A percentile compares a stretch with the other conserved stretches of the same genome.
These are phyloP conservation scores for Pantelozetes paolii DNA, from an alignment of 2,888 invertebrate species.

Conservation along the genomic window DNA sequence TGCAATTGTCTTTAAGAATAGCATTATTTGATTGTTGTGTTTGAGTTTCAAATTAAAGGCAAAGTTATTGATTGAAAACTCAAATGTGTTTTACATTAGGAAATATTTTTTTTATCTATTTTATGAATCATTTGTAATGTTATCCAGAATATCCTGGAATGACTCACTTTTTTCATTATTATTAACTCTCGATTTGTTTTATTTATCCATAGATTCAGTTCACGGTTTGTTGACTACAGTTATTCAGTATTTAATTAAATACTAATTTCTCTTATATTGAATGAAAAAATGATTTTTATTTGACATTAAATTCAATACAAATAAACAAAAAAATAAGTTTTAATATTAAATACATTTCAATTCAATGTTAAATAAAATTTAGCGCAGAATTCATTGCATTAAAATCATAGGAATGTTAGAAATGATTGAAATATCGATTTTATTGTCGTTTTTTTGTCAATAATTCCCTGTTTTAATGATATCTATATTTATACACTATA, in stretches of 20 bases:
- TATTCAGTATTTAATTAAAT: neutral
- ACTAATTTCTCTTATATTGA: neutral
- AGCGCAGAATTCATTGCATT: no score
- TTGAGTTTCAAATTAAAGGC: neutral
- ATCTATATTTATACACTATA: no score
- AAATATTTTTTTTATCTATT: neutral
- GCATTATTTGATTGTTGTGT: neutral
- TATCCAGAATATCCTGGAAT: neutral
- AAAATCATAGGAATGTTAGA: no score
- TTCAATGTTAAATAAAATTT: no score
- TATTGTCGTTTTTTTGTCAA: no score
- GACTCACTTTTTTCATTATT: neutral
- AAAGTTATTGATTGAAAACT: neutral
- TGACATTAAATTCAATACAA: neutral
- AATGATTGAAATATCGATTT: no score
- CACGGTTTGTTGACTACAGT: neutral
- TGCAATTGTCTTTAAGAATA: neutral
- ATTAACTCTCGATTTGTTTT: neutral
- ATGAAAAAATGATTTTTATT: neutral
- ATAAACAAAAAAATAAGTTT: neutral
- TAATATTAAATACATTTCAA: neutral
- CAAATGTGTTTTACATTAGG: constrained; percentile 2
- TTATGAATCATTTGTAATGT: neutral
- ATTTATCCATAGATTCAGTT: neutral
- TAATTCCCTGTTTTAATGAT: no score